phyloP scores from a whole-genome alignment of 1,140 invertebrate species.

The Drosophila trapezifrons region DNA sequence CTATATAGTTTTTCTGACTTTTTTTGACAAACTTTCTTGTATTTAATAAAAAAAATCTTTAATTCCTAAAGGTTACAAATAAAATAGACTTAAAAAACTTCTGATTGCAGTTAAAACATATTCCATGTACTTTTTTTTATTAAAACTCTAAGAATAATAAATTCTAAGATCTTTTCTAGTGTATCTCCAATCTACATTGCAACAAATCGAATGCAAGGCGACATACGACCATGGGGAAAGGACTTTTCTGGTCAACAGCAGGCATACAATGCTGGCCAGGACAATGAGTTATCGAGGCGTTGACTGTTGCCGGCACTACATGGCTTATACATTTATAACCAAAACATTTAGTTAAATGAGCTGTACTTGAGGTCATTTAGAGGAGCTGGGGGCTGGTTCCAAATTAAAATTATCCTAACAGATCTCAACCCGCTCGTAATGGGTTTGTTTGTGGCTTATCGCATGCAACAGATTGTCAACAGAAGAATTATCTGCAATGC shows the following conservation, averaged over 20 bases:
- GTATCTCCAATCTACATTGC: conserved; percentile 22
- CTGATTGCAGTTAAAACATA: neutral
- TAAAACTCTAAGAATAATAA: neutral
- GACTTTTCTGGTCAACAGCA: conserved; percentile 38
- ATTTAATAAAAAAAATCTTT: neutral
- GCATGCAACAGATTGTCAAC: conserved; percentile 69
- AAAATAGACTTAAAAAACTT: too few relatives aligned
- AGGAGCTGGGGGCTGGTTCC: neutral
- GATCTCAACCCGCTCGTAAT: conserved; percentile 25
- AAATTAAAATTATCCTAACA: conserved; percentile 33
- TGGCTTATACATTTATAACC: conserved; percentile 39
- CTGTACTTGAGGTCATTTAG: conserved; percentile 19
- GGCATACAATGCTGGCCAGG: conserved; percentile 17
- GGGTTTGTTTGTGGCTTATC: conserved; percentile 42
- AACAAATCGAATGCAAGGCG: conserved; percentile 21
- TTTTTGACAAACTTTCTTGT: neutral
- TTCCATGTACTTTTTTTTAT: neutral
- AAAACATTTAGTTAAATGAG: conserved; percentile 15
- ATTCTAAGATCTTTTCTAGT: neutral
- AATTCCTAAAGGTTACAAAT: neutral
- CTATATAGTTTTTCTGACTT: too few relatives aligned
- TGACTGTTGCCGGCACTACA: conserved; percentile 40
- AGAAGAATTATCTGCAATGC: conserved; percentile 48
- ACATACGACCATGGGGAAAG: neutral
- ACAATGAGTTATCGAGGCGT: conserved; percentile 52